phyloP scores from a whole-genome alignment of 1,140 invertebrate species.

The Drosophila arizonae region DNA sequence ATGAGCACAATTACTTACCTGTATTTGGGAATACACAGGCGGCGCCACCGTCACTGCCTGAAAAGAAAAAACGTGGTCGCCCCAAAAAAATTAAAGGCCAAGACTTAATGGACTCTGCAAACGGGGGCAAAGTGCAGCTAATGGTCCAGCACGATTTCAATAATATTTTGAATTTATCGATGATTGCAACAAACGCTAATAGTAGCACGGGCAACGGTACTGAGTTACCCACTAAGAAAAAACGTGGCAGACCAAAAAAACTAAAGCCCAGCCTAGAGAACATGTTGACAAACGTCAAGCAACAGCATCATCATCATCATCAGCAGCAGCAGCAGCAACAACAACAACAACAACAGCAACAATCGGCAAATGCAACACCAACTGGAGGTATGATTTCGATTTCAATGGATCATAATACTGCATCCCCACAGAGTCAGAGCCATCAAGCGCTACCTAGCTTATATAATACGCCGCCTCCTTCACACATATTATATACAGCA shows the following conservation, averaged over 20 bases:
- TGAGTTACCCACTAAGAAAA: slow-evolving; percentile 88
- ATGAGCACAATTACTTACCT: slow-evolving; percentile 44
- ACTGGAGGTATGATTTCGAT: slow-evolving; percentile 18
- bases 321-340: slow-evolving; percentile 15
- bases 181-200: slow-evolving; percentile 34
- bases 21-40: slow-evolving; percentile 48
- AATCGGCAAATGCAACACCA: slow-evolving; percentile 20
- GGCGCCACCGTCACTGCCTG: slow-evolving; percentile 83
- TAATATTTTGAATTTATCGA: slow-evolving; percentile 74
- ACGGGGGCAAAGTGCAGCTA: slow-evolving; percentile 41
- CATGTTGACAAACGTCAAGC: slow-evolving; percentile 16
- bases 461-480: slow-evolving; percentile 66
- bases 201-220: neutral
- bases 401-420: slow-evolving; percentile 54
- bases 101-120: slow-evolving; percentile 67
- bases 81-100: slow-evolving; percentile 93
- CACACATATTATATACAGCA: slow-evolving; percentile 62
- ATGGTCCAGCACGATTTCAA: slow-evolving; percentile 61
- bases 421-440: slow-evolving; percentile 56
- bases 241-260: slow-evolving; percentile 92
- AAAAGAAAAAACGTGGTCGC: slow-evolving; percentile 94
- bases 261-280: slow-evolving; percentile 85
- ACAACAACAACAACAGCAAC: slow-evolving; percentile 13
- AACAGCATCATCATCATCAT: neutral
- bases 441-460: slow-evolving; percentile 66